phyloP scores from a whole-genome alignment of 2,797 vertebrate genomes.

The Eospalax fontanierii region DNA sequence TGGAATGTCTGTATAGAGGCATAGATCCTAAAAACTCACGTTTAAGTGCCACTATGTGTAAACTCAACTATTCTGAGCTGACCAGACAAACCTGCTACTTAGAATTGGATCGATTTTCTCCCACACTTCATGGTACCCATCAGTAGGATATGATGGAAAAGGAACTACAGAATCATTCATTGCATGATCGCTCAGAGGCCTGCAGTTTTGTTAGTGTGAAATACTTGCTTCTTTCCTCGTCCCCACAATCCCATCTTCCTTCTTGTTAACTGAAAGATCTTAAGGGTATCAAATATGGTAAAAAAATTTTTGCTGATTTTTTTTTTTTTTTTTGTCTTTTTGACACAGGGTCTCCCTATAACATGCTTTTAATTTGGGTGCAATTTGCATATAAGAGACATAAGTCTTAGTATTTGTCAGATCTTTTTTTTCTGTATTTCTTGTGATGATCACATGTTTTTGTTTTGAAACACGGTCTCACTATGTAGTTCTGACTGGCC shows the following conservation, averaged over 20 bases:
- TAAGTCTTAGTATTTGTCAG: neutral
- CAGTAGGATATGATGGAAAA: neutral
- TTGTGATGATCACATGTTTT: neutral
- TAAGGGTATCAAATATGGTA: neutral
- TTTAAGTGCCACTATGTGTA: neutral
- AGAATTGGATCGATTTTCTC: neutral
- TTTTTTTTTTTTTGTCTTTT: no score
- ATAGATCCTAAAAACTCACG: neutral
- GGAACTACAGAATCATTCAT: neutral
- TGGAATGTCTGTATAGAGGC: neutral
- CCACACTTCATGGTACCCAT: neutral
- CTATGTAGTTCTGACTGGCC: no score
- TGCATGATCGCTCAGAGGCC: neutral
- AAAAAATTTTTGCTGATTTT: neutral
- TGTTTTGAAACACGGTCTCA: neutral
- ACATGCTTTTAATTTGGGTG: neutral
- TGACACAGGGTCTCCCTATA: no score
- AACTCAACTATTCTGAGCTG: neutral
- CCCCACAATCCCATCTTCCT: neutral
- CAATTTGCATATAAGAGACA: neutral
- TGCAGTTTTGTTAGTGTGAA: conserved; percentile 18
- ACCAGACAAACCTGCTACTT: no score
- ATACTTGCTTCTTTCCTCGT: neutral
- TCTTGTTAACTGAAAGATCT: neutral
- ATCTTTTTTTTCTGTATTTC: neutral